phyloP scores from a whole-genome alignment of 2,797 vertebrate species.

The Manis pentadactyla region DNA sequence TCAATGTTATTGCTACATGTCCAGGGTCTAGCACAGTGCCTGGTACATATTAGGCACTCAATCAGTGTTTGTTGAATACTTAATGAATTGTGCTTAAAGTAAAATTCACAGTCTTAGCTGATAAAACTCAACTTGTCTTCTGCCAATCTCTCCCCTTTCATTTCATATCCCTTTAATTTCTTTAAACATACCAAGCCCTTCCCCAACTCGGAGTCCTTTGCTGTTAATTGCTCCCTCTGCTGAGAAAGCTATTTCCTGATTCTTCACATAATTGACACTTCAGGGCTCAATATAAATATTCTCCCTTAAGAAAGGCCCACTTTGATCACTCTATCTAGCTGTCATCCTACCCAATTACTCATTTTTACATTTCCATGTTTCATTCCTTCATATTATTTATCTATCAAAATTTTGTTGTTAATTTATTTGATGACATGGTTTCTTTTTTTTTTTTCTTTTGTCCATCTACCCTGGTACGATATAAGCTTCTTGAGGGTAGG shows the following conservation, averaged over 20 bases:
- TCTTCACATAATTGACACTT: background rate
- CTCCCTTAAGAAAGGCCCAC: background rate
- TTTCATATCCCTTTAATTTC: background rate
- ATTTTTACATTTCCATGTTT: background rate
- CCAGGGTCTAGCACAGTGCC: background rate
- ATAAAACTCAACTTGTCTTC: background rate
- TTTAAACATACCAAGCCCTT: constrained; percentile 41
- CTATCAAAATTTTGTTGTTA: background rate
- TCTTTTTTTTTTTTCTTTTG: background rate
- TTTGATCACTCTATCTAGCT: background rate
- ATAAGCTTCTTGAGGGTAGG: background rate
- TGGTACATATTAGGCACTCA: background rate
- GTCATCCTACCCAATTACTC: background rate
- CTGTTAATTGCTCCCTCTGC: background rate
- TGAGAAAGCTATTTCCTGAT: background rate
- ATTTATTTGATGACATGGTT: background rate
- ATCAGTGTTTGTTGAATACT: background rate
- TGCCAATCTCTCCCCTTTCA: background rate
- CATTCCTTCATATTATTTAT: background rate
- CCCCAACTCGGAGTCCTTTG: background rate
- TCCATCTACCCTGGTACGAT: background rate
- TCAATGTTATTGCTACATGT: background rate
- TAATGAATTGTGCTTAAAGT: constrained; percentile 12
- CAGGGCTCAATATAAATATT: background rate
- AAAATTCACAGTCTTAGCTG: background rate